Evolutionary conservation across 2,888 invertebrate species (phyloP).

Genomic region (Xiphydria camelus): DNA sequence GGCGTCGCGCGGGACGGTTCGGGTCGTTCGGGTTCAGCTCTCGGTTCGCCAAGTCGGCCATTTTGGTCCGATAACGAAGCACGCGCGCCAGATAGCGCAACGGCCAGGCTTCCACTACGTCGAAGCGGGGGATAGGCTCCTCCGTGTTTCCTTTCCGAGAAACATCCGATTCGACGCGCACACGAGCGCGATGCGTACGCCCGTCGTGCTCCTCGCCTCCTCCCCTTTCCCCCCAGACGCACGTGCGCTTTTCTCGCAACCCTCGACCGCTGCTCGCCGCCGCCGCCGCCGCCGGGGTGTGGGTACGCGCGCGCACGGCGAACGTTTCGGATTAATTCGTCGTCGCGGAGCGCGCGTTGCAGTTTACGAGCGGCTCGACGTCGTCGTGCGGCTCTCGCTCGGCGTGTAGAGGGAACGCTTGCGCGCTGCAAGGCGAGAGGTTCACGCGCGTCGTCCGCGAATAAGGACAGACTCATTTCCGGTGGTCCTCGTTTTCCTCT

Average conservation of each 20-base stretch:
- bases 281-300: conserved; percentile 5
- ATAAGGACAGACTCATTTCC: conserved; percentile 49
- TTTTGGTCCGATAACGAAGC: conserved; percentile 33
- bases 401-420: no score
- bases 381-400: background rate
- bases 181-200: no score
- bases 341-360: conserved; percentile 15
- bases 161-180: no score
- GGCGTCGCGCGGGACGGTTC: no score
- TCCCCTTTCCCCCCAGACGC: conserved; percentile 16
- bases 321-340: background rate
- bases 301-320: background rate
- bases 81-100: conserved; percentile 24
- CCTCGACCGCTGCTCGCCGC: conserved; percentile 19
- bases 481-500: conserved; percentile 26
- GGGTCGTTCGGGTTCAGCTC: no score
- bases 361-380: conserved; percentile 35
- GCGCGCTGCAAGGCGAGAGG: no score
- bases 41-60: conserved; percentile 29
- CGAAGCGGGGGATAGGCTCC: no score
- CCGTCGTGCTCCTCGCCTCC: no score
- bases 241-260: conserved; percentile 5
- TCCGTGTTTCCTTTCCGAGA: no score
- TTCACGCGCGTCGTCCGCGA: conserved; percentile 10
- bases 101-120: conserved; percentile 12